Evolutionary conservation across 1,140 invertebrate genomes (phyloP), one percentile per base, ranked within the genome.

Genomic region (Branchinecta lindahli): DNA sequence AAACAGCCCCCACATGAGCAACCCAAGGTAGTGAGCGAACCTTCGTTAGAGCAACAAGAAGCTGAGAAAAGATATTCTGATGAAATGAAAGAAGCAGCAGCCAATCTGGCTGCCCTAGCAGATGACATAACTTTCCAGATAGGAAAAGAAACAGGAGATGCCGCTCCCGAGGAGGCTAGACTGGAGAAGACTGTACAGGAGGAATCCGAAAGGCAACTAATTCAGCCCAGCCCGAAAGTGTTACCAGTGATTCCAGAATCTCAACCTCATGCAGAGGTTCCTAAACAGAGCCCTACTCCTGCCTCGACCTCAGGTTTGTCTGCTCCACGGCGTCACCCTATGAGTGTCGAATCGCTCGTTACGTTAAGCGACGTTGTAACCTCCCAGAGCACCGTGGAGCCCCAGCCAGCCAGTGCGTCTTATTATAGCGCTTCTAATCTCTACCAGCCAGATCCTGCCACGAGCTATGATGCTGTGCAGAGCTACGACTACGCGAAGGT

Each of bases 1-100:
- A 61, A 61, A 20, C 12, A 61, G 18, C 18, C 52, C 2, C 52
- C 18, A 20, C 52, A 61, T 15, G 52, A 61, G 52, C 52, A 12
- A 61, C 6, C 12, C 12, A 15, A 12, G 18, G 52, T 61, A 15
- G 33, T 33, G 33, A 33, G 33, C 33, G 52, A 61, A 61, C 52
- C 52, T 61, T 15, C 52, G 18, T 20, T 20, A 12, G 52, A 61
- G 18, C 52, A 61, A 61, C 52, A 61, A 61, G 52, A 61, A 61
- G 52, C 12, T 4, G 52, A 61, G 18, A 61, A 61, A 20, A 61
- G 52, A 61, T 61, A 61, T 61, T 61, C 52, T 6, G 52, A 61
- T 61, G 52, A 61, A 61, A 61, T 61, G 52, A 12, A 61, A 20
- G 52, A 61, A 61, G 52, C 52, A 61, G 52, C 52, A 61, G 52